Conservation (phyloP, 2,888 invertebrate genomes). For the Lasioglossum lativentre region DNA sequence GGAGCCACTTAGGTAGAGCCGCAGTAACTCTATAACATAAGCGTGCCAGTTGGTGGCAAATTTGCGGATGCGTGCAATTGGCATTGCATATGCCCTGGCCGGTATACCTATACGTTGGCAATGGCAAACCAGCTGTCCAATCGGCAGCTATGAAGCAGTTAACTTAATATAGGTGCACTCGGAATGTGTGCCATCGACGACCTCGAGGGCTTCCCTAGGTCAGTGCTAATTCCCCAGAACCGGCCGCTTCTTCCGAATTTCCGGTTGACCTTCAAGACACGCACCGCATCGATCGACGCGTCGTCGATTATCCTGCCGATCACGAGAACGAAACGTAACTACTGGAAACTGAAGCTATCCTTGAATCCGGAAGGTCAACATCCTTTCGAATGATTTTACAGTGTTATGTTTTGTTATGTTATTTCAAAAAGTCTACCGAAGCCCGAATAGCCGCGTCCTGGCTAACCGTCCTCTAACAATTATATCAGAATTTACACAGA, state of each 20-base stretch:
- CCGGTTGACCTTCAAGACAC: conserved; percentile 68
- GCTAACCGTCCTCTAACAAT: no score
- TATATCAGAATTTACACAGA: no score
- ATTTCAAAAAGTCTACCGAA: no score
- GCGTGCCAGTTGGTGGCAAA: conserved; percentile 83
- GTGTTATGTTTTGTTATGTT: no score
- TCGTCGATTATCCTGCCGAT: background rate
- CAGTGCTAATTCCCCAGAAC: conserved; percentile 79
- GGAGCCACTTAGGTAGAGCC: conserved; percentile 68
- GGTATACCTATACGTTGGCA: conserved; percentile 68
- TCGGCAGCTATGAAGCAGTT: conserved; percentile 81
- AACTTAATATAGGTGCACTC: conserved; percentile 80
- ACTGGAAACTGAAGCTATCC: no score
- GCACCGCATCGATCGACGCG: background rate
- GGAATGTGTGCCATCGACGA: conserved; percentile 81
- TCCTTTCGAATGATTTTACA: background rate
- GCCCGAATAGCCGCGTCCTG: no score
- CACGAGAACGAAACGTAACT: no score
- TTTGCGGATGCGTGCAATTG: conserved; percentile 84
- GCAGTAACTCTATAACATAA: conserved; percentile 81
- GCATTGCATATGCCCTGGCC: conserved; percentile 76
- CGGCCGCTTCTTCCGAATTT: conserved; percentile 69
- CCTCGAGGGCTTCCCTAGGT: conserved; percentile 82
- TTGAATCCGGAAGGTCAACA: background rate
- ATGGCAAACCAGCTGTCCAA: conserved; percentile 70